Percentiles rank a stretch among this genome's conserved stretches.
These are phyloP conservation scores for Aspiorhynchus laticeps DNA, from an alignment of 2,113 vertebrate species.

Conservation along the genomic window DNA sequence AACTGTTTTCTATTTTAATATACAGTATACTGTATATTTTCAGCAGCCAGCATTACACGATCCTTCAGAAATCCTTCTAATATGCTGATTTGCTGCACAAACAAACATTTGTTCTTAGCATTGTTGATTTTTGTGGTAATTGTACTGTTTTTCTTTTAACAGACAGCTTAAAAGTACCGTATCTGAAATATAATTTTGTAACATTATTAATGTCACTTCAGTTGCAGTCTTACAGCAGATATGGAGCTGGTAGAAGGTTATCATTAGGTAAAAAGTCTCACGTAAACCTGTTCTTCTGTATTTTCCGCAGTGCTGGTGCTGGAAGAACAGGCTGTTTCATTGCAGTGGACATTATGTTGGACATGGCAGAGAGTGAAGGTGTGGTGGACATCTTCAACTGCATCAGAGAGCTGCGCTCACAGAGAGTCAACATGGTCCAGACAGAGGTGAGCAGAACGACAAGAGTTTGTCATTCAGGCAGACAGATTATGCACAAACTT, in stretches of 20 bases:
- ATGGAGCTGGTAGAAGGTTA: background rate
- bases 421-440: constrained; percentile 96
- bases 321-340: constrained; percentile 97
- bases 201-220: background rate
- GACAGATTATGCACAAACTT: background rate
- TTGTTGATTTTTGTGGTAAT: background rate
- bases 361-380: constrained; percentile 98
- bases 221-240: background rate
- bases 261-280: background rate
- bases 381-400: constrained; percentile 99
- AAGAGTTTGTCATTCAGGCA: background rate
- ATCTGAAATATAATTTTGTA: background rate
- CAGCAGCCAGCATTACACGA: background rate
- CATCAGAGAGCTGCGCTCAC: constrained; percentile 94
- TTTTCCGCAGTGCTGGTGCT: constrained; percentile 83
- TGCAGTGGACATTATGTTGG: constrained; percentile 97
- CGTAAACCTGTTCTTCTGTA: background rate
- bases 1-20: too few species aligned
- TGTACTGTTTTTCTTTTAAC: background rate
- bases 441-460: constrained; percentile 84
- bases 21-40: too few species aligned
- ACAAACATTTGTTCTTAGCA: background rate
- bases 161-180: too few species aligned
- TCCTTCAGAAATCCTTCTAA: background rate
- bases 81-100: background rate